Conservation (phyloP, 2,797 vertebrate species). For the Siniperca scherzeri region DNA sequence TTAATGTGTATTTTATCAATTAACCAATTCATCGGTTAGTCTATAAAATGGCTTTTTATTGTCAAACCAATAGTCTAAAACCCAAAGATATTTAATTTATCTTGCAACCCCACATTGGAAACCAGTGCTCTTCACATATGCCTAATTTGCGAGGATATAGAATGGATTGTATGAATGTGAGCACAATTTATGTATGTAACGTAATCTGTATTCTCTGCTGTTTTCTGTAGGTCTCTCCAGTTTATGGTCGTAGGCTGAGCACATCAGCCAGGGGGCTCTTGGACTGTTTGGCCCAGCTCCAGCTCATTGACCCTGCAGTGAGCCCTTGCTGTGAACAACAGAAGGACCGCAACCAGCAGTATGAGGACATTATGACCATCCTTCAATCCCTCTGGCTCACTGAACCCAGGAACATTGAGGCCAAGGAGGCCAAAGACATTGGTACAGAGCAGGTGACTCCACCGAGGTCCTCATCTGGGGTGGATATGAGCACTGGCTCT, state of each 20-base stretch:
- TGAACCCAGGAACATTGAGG: constrained; percentile 54
- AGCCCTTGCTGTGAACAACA: constrained; percentile 52
- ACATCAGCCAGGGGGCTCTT: constrained; percentile 86
- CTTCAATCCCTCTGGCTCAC: constrained; percentile 89
- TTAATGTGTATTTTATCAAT: neutral
- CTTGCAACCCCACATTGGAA: neutral
- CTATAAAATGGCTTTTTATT: neutral
- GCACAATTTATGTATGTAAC: neutral
- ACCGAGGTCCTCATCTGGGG: constrained; percentile 91
- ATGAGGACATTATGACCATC: constrained; percentile 85
- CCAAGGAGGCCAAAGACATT: constrained; percentile 34
- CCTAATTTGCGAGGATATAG: neutral
- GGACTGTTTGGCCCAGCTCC: constrained; percentile 89
- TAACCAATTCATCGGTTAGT: neutral
- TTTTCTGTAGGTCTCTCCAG: constrained; percentile 82
- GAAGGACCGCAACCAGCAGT: constrained; percentile 65
- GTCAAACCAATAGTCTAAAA: neutral
- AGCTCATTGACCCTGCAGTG: constrained; percentile 85
- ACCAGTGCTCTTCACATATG: neutral
- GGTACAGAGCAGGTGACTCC: constrained; percentile 72
- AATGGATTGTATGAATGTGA: neutral
- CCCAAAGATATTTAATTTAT: neutral
- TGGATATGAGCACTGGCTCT: constrained; percentile 90
- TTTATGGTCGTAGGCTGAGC: constrained; percentile 88
- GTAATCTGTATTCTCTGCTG: neutral